These are phyloP conservation scores for Vesta saturnalis DNA, from an alignment of 2,888 invertebrate genomes.

Conservation along the genomic window DNA sequence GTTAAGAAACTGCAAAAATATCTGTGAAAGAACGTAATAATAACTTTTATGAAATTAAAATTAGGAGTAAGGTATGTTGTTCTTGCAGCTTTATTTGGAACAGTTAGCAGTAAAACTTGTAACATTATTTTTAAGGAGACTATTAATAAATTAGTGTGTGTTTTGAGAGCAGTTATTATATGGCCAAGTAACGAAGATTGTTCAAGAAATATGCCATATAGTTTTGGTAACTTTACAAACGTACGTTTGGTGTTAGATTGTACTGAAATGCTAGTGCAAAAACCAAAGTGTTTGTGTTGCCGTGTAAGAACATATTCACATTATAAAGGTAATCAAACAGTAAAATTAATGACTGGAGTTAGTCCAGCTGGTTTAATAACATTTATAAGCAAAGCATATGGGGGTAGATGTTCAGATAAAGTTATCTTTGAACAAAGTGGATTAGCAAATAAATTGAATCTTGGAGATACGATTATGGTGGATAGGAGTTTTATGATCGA, in stretches of 20 bases:
- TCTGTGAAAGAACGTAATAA: not conserved
- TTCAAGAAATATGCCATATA: conserved; percentile 39
- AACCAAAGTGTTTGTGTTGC: conserved; percentile 42
- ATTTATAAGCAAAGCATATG: conserved; percentile 43
- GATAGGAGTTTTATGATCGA: conserved; percentile 26
- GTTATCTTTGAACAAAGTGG: conserved; percentile 40
- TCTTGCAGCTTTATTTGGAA: conserved; percentile 9
- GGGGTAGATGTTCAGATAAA: too few species aligned
- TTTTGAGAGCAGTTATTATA: conserved; percentile 11
- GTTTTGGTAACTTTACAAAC: conserved; percentile 42
- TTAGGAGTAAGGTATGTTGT: conserved; percentile 15
- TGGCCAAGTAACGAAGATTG: conserved; percentile 17
- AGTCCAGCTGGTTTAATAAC: conserved; percentile 44
- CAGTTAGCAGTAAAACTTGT: conserved; percentile 12
- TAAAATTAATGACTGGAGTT: conserved; percentile 46
- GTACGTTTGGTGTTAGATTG: conserved; percentile 45
- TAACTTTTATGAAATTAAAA: conserved; percentile 22
- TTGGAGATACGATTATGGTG: conserved; percentile 34
- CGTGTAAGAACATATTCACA: conserved; percentile 43
- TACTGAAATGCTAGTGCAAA: conserved; percentile 43
- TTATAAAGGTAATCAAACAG: conserved; percentile 43
- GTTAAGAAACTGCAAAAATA: not conserved
- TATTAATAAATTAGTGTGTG: not conserved
- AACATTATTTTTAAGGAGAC: conserved; percentile 18
- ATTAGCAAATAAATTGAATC: conserved; percentile 34